Conservation (phyloP, 2,797 vertebrate genomes). For the Odontamblyopus rebecca region DNA sequence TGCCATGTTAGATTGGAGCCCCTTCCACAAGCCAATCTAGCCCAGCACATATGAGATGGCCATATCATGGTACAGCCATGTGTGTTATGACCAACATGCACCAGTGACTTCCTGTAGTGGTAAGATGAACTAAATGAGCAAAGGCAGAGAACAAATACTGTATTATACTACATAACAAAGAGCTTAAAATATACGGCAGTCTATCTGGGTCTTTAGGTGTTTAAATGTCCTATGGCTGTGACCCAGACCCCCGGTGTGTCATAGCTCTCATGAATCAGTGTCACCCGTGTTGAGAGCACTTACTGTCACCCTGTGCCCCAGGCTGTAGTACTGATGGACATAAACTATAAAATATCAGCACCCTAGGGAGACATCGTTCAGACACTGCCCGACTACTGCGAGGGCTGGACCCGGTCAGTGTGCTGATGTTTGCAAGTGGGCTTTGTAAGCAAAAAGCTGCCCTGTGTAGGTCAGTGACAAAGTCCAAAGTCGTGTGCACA, state of each 20-base stretch:
- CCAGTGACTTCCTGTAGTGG: conserved; percentile 10
- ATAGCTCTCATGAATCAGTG: conserved; percentile 84
- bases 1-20: conserved; percentile 79
- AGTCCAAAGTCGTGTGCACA: conserved; percentile 29
- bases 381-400: conserved; percentile 73
- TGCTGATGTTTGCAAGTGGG: conserved; percentile 51
- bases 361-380: conserved; percentile 83
- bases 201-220: conserved; percentile 34
- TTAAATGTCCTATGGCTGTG: conserved; percentile 31
- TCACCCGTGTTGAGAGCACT: conserved; percentile 85
- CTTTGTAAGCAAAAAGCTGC: conserved; percentile 41
- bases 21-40: conserved; percentile 62
- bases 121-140: conserved; percentile 16
- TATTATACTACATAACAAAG: conserved; percentile 14
- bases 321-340: conserved; percentile 84
- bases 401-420: conserved; percentile 70
- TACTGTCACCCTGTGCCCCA: conserved; percentile 84
- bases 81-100: conserved; percentile 26
- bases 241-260: conserved; percentile 71
- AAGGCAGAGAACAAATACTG: background rate
- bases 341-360: conserved; percentile 88
- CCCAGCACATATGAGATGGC: conserved; percentile 36
- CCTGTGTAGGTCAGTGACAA: conserved; percentile 37
- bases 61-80: conserved; percentile 34
- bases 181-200: conserved; percentile 21